phyloP scores from a whole-genome alignment of 2,113 vertebrate species.

The Falcunculus frontatus region DNA sequence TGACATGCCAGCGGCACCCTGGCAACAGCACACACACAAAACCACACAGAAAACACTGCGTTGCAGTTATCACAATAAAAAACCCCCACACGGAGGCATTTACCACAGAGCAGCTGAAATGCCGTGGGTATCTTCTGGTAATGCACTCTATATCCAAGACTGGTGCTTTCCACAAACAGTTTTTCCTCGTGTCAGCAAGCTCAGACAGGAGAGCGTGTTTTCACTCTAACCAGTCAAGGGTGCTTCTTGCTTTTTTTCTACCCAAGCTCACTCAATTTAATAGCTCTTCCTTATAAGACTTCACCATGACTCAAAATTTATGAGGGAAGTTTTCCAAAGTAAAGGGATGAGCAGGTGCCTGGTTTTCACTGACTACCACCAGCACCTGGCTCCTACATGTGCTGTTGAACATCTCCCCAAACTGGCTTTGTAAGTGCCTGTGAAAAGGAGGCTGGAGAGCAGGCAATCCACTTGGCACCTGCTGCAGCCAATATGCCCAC shows the following conservation, averaged over 20 bases:
- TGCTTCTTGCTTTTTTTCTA: background rate
- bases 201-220: slow-evolving; percentile 8
- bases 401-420: background rate
- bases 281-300: background rate
- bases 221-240: background rate
- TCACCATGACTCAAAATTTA: slow-evolving; percentile 2
- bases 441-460: background rate
- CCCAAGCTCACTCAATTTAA: background rate
- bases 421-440: background rate
- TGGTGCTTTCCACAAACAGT: slow-evolving; percentile 20
- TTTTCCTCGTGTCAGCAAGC: slow-evolving; percentile 34
- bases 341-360: slow-evolving; percentile 31
- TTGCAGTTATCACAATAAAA: background rate
- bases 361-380: background rate
- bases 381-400: background rate
- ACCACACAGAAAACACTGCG: background rate
- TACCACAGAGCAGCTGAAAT: background rate
- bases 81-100: background rate
- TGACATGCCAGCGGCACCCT: background rate
- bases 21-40: background rate
- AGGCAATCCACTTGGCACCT: slow-evolving; percentile 6
- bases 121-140: background rate
- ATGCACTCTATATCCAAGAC: background rate
- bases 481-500: background rate
- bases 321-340: slow-evolving; percentile 1